phyloP scores from a whole-genome alignment of 2,797 vertebrate species.

The Anas bernieri region DNA sequence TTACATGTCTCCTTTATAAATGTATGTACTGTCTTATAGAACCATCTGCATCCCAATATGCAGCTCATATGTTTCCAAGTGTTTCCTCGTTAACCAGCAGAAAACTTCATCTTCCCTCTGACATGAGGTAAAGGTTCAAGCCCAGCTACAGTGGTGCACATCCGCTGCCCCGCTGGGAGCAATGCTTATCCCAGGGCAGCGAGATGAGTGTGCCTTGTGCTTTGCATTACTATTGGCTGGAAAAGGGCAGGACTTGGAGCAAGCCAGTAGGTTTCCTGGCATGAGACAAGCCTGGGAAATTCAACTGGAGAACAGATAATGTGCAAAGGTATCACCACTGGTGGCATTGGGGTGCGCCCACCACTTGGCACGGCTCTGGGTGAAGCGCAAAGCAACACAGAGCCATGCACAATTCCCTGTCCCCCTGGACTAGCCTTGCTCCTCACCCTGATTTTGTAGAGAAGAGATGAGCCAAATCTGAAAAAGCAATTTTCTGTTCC shows the following conservation, averaged over 20 bases:
- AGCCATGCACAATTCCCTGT: not conserved
- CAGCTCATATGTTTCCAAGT: conserved; percentile 76
- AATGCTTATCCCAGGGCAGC: not conserved
- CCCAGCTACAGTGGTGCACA: not conserved
- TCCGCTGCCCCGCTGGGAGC: not conserved
- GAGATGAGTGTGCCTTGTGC: not conserved
- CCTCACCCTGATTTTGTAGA: not conserved
- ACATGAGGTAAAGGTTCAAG: conserved; percentile 36
- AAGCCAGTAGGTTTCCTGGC: not conserved
- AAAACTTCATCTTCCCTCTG: conserved; percentile 62
- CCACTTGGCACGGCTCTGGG: not conserved
- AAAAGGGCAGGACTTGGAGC: not conserved
- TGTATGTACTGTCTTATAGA: conserved; percentile 71
- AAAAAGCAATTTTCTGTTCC: conserved; percentile 40
- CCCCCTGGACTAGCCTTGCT: not conserved
- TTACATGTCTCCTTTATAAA: conserved; percentile 78
- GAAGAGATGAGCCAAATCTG: conserved; percentile 16
- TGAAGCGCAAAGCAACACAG: not conserved
- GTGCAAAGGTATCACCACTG: not conserved
- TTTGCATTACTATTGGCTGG: not conserved
- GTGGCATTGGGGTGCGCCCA: fast-evolving
- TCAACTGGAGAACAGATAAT: not conserved
- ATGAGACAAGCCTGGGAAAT: not conserved
- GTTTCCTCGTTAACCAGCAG: conserved; percentile 64
- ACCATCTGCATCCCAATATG: conserved; percentile 74